Percentiles rank a stretch among this genome's conserved stretches.
Conservation (phyloP, 1,140 invertebrate species). For the Wiebesia pumilae region DNA sequence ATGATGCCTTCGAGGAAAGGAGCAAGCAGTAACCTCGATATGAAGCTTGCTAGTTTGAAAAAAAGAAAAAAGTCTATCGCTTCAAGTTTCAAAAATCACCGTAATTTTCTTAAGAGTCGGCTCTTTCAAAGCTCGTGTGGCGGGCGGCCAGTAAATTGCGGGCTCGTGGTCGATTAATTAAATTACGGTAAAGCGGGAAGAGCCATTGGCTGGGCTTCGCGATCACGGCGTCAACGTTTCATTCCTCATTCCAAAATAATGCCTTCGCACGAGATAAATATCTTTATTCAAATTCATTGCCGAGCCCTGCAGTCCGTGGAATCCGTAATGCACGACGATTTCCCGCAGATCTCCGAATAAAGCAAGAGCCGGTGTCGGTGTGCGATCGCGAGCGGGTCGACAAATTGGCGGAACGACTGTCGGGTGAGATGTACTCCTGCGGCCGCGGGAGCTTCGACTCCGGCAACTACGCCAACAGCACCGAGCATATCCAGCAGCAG, state of each 20-base stretch:
- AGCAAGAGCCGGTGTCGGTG: slow-evolving; percentile 76
- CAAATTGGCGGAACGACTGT: slow-evolving; percentile 72
- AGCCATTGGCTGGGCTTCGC: not conserved
- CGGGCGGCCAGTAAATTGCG: not conserved
- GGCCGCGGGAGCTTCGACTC: slow-evolving; percentile 65
- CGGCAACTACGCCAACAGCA: slow-evolving; percentile 62
- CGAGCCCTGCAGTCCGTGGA: not conserved
- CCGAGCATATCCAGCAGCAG: slow-evolving; percentile 62
- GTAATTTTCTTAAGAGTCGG: not conserved
- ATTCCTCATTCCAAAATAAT: not conserved
- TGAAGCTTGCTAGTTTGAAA: not conserved
- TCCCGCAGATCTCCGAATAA: slow-evolving; percentile 78
- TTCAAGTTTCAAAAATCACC: not conserved
- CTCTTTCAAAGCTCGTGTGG: not conserved
- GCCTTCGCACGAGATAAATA: not conserved
- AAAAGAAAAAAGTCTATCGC: not conserved
- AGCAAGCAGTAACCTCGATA: not conserved
- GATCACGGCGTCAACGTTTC: not conserved
- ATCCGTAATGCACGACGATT: not conserved
- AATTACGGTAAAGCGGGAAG: not conserved
- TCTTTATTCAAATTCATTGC: not conserved
- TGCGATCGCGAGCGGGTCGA: slow-evolving; percentile 74
- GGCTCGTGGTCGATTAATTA: not conserved
- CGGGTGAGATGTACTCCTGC: slow-evolving; percentile 67
- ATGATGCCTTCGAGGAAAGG: not conserved